These are phyloP conservation scores for Xestia c-nigrum DNA, from an alignment of 2,888 invertebrate species.

Conservation along the genomic window DNA sequence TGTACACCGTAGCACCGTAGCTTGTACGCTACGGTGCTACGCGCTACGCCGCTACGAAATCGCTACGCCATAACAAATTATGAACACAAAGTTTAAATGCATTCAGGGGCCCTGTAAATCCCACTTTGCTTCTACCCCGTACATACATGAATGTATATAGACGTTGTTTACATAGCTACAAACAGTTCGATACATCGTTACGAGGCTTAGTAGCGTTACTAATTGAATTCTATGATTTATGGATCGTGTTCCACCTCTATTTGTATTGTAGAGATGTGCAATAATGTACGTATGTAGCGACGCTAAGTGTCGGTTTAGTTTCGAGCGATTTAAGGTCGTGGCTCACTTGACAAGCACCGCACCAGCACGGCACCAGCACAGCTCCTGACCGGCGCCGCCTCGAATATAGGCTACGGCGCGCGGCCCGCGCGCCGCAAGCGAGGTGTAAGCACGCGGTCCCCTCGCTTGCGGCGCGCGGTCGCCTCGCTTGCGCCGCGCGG, in stretches of 20 bases:
- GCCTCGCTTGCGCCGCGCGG: too few relatives aligned
- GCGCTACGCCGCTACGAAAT: slow-evolving; percentile 32
- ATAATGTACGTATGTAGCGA: slow-evolving; percentile 16
- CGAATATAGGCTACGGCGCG: too few relatives aligned
- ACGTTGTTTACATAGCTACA: slow-evolving; percentile 54
- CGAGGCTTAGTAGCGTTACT: slow-evolving; percentile 71
- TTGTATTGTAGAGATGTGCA: slow-evolving; percentile 37
- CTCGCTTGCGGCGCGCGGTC: too few relatives aligned
- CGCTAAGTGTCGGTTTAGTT: not conserved
- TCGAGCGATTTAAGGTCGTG: not conserved
- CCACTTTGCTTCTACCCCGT: slow-evolving; percentile 8
- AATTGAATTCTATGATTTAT: slow-evolving; percentile 82
- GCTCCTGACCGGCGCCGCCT: too few relatives aligned
- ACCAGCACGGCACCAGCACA: too few relatives aligned
- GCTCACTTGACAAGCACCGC: too few relatives aligned
- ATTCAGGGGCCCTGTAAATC: slow-evolving; percentile 26
- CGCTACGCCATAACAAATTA: slow-evolving; percentile 36
- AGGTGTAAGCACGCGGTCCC: too few relatives aligned
- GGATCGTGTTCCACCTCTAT: slow-evolving; percentile 58
- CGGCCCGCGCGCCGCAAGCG: too few relatives aligned
- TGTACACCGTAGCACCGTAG: not conserved
- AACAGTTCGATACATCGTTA: slow-evolving; percentile 63
- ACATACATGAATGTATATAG: not conserved
- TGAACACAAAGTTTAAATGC: slow-evolving; percentile 36
- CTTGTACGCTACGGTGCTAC: slow-evolving; percentile 7